Conservation (phyloP, 2,888 invertebrate species). For the Corythucha ciliata region DNA sequence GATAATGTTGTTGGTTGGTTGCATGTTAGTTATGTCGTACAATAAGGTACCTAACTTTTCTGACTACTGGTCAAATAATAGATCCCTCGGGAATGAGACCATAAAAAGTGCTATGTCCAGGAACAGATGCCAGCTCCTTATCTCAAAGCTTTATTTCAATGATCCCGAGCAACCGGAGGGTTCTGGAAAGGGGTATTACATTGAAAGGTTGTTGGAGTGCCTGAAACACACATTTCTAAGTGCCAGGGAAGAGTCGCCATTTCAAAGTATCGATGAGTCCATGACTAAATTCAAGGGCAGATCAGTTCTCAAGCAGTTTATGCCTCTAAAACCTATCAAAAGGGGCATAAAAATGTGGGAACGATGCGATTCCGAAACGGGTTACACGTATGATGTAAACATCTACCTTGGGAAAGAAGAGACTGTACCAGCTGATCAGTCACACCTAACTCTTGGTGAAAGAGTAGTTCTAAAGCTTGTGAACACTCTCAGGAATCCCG, state of each 20-base stretch:
- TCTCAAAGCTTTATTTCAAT: slow-evolving; percentile 32
- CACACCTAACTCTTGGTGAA: slow-evolving; percentile 29
- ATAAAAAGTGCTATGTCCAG: slow-evolving; percentile 31
- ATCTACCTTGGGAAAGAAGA: slow-evolving; percentile 26
- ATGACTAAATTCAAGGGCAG: slow-evolving; percentile 31
- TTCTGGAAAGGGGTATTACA: slow-evolving; percentile 30
- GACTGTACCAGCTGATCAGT: not conserved
- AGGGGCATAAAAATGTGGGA: slow-evolving; percentile 31
- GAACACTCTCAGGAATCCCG: slow-evolving; percentile 27
- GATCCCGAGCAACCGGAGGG: slow-evolving; percentile 26
- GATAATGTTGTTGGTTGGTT: slow-evolving; percentile 23
- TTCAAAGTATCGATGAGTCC: slow-evolving; percentile 30
- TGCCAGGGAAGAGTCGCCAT: slow-evolving; percentile 23
- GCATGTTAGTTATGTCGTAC: slow-evolving; percentile 27
- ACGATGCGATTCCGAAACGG: slow-evolving; percentile 25
- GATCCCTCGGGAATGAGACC: slow-evolving; percentile 20
- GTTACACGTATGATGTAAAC: slow-evolving; percentile 32
- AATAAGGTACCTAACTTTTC: slow-evolving; percentile 24
- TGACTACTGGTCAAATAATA: slow-evolving; percentile 16
- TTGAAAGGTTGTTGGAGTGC: slow-evolving; percentile 30
- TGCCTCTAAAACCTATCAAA: slow-evolving; percentile 31
- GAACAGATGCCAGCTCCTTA: slow-evolving; percentile 27
- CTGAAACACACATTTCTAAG: slow-evolving; percentile 27
- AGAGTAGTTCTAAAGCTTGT: slow-evolving; percentile 31
- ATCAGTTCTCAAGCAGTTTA: slow-evolving; percentile 20